Conservation (phyloP, 2,888 invertebrate genomes). For the Rhimphoctona megacephalus region DNA sequence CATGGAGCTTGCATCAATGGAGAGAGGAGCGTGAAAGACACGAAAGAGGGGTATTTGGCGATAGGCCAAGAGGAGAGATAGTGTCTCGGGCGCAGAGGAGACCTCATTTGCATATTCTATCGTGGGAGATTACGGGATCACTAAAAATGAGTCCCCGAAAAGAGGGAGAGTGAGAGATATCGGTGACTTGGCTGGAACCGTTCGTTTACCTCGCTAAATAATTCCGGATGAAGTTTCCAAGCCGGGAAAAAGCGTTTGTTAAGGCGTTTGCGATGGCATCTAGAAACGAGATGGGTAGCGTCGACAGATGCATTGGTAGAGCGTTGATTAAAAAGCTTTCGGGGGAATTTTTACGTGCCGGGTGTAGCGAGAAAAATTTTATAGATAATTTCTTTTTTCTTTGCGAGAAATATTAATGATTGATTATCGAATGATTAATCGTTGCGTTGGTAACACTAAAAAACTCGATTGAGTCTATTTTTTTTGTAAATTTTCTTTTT, state of each 20-base stretch:
- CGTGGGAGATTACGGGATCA: conserved; percentile 14
- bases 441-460: background rate
- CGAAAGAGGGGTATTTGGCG: conserved; percentile 36
- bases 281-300: conserved; percentile 48
- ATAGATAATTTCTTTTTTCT: background rate
- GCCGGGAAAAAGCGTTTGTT: conserved; percentile 43
- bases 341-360: background rate
- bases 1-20: conserved; percentile 60
- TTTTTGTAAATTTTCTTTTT: background rate
- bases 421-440: background rate
- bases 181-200: background rate
- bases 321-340: conserved; percentile 28
- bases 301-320: conserved; percentile 52
- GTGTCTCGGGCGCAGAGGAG: conserved; percentile 18
- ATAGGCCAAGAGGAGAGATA: conserved; percentile 15
- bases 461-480: background rate
- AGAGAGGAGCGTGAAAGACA: conserved; percentile 35
- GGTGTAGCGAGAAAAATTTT: background rate
- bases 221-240: conserved; percentile 36
- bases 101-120: background rate
- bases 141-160: conserved; percentile 6
- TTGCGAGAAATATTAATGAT: background rate
- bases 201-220: conserved; percentile 61
- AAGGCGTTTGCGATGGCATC: conserved; percentile 45
- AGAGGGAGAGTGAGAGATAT: background rate